Base-by-base conservation (phyloP, 1,140 invertebrate genomes). In the Triops longicaudatus region DNA sequence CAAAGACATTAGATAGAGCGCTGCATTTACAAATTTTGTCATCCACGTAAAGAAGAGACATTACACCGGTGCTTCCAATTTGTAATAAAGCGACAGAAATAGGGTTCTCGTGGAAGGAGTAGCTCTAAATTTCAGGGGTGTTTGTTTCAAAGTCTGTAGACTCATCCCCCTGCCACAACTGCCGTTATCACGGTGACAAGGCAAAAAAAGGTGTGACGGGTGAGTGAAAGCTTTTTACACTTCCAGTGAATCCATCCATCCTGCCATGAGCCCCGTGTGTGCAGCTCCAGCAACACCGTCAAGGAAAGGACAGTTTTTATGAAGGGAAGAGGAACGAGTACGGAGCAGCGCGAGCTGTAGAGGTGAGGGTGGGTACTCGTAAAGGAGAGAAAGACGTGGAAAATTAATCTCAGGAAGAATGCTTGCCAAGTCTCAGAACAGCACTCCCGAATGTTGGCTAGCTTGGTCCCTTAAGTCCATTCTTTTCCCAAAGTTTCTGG, bases 161-260 rank as follows among this genome's bases (percentile, higher is more conserved):
- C 22, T 63, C 50, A 63, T 63, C 50, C 50, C 50, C 50, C 50
- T 63, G 50, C 50, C 22, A 14, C 50, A 63, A 63, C 50, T 63
- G 50, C 50, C 22, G 50, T 63, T 63, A 63, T 63, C 50, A 63
- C 14, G 14, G 50, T 63, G 50, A 63, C 50, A 63, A n/a, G 22
- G 50, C 50, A 63, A 63, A 63, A 63, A 63, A 63, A 63, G 50
- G 50, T 63, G 50, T 63, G 50, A 63, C 50, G 50, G 50, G 50
- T 63, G 50, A 63, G 50, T 63, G 50, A 63, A 63, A 22, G 50
- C 50, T 63, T 63, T 37, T 63, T 22, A 22, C 50, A 63, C 50
- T 22, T 63, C 50, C 50, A 63, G 50, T 63, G 50, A 17, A 17
- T 63, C 50, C 50, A 63, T 63, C 50, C 50, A 63, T 63, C 50